Conservation (phyloP, 2,113 vertebrate species). For the Zapus hudsonius region DNA sequence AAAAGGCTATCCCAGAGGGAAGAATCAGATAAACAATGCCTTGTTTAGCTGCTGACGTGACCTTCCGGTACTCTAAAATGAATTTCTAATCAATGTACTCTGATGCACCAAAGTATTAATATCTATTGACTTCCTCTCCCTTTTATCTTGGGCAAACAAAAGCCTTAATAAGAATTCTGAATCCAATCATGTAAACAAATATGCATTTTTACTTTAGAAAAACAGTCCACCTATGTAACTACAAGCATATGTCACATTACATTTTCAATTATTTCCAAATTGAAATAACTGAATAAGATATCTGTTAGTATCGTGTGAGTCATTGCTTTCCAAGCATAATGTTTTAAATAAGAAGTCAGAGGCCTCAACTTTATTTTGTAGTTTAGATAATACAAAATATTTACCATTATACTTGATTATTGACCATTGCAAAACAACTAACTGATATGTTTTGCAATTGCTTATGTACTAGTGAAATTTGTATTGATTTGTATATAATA, state of each 20-base stretch:
- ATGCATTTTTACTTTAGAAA: neutral
- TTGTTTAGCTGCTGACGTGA: neutral
- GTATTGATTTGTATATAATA: neutral
- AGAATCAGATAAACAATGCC: neutral
- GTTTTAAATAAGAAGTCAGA: neutral
- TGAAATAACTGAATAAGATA: neutral
- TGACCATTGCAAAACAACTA: neutral
- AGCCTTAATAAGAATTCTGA: neutral
- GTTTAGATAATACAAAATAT: constrained; percentile 36
- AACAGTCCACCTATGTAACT: constrained; percentile 46
- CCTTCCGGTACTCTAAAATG: constrained; percentile 41
- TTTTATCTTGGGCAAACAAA: neutral
- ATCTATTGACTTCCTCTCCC: neutral
- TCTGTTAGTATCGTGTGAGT: neutral
- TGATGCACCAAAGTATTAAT: constrained; percentile 3
- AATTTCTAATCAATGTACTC: constrained; percentile 38
- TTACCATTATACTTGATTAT: constrained; percentile 10
- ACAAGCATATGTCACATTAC: neutral
- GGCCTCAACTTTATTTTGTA: constrained; percentile 36
- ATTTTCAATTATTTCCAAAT: constrained; percentile 35
- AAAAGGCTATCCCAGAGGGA: neutral
- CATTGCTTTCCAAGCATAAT: constrained; percentile 16
- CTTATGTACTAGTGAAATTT: constrained; percentile 41
- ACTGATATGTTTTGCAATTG: neutral
- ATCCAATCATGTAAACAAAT: constrained; percentile 4